These are phyloP conservation scores for Ancistrus triradiatus DNA, from an alignment of 2,113 vertebrate genomes.

Conservation along the genomic window DNA sequence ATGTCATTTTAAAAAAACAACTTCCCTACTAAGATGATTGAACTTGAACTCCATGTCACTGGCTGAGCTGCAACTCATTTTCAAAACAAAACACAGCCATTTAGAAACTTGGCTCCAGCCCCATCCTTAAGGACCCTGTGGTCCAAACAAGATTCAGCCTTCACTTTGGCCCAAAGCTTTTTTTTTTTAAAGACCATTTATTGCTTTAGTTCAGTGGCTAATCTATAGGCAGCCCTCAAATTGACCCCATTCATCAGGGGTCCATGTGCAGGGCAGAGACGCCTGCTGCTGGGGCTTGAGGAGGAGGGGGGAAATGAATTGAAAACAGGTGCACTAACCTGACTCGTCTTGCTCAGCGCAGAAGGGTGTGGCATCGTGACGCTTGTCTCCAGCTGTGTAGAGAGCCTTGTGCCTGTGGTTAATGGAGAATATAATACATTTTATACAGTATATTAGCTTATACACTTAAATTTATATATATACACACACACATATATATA, in stretches of 20 bases:
- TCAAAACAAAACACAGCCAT: conserved; percentile 18
- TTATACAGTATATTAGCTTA: too few species aligned
- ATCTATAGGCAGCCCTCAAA: conserved; percentile 31
- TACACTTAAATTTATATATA: too few species aligned
- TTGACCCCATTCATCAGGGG: conserved; percentile 42
- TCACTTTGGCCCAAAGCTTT: conserved; percentile 5
- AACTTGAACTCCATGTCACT: not conserved
- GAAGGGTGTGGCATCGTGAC: conserved; percentile 14
- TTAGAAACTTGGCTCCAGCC: conserved; percentile 3
- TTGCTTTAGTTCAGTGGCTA: conserved; percentile 25
- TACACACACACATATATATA: too few species aligned
- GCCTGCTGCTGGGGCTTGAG: conserved; percentile 12
- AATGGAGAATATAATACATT: too few species aligned
- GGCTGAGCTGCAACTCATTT: not conserved
- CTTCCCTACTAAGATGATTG: too few species aligned
- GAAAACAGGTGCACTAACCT: conserved; percentile 39
- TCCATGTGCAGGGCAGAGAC: conserved; percentile 36
- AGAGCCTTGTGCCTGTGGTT: conserved; percentile 25
- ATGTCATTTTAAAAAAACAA: not conserved
- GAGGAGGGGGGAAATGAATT: not conserved
- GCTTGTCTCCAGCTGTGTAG: conserved; percentile 29
- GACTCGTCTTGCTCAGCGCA: conserved; percentile 25
- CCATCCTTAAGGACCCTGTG: not conserved
- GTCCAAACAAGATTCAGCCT: conserved; percentile 8
- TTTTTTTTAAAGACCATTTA: conserved; percentile 22